Evolutionary conservation across 2,113 vertebrate genomes (phyloP).

Genomic region (Actinemys pallida): DNA sequence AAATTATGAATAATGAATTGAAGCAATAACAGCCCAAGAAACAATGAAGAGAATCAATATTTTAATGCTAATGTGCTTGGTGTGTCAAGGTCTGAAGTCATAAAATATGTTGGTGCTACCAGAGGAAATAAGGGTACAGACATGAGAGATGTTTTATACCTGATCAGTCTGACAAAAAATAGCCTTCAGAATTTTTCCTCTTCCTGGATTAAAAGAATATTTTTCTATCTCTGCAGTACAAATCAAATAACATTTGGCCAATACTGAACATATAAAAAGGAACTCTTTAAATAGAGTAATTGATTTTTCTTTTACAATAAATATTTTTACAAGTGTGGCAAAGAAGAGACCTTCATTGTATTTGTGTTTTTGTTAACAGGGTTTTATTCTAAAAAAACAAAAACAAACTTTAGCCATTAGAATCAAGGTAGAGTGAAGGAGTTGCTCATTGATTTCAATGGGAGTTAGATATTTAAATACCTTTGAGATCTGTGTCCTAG

Average conservation of each 20-base stretch:
- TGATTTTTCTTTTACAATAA: not conserved
- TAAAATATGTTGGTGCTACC: not conserved
- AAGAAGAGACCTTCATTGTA: not conserved
- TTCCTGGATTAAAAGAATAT: not conserved
- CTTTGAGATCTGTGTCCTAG: not conserved
- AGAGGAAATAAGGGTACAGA: not conserved
- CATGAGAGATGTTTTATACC: not conserved
- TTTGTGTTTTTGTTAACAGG: constrained; percentile 16
- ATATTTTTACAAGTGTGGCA: not conserved
- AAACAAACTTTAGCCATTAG: constrained; percentile 57
- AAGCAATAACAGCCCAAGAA: not conserved
- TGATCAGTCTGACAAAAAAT: not conserved
- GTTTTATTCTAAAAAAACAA: constrained; percentile 1
- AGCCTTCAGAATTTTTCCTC: not conserved
- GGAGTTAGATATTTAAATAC: not conserved
- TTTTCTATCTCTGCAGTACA: not conserved
- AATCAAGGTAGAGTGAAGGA: constrained; percentile 60
- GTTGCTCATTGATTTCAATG: not conserved
- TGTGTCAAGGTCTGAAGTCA: not conserved
- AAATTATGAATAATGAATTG: not conserved
- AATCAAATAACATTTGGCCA: not conserved
- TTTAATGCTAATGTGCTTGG: not conserved
- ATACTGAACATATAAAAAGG: not conserved
- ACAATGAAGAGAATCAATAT: not conserved
- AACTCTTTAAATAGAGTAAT: not conserved